A percentile compares a stretch with the other conserved stretches of the same genome.
Evolutionary conservation across 2,888 invertebrate genomes (phyloP).

Genomic region (Noctua pronuba): DNA sequence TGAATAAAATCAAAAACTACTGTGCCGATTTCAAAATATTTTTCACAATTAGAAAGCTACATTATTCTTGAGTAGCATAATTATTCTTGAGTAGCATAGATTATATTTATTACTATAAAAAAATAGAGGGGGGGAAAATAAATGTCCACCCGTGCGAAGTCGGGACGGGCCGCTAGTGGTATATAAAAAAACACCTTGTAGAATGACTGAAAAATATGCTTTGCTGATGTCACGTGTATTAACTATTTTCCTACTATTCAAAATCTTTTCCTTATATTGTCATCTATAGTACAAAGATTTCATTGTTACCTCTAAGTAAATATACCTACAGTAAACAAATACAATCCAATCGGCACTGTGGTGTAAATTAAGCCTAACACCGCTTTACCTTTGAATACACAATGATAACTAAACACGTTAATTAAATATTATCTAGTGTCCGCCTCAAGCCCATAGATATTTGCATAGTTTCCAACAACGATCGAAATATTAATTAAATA

Average conservation of each 20-base stretch:
- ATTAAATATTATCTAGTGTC: slow-evolving; percentile 31
- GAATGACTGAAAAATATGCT: background rate
- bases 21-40: too few species aligned
- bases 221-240: too few species aligned
- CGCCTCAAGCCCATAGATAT: slow-evolving; percentile 1
- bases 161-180: too few species aligned
- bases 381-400: slow-evolving; percentile 31
- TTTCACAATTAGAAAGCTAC: too few species aligned
- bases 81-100: too few species aligned
- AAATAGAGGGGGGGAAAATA: too few species aligned
- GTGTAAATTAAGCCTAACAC: slow-evolving; percentile 27
- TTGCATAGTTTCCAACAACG: slow-evolving; percentile 7
- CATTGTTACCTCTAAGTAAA: slow-evolving; percentile 25
- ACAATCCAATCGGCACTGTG: slow-evolving; percentile 4
- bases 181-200: too few species aligned
- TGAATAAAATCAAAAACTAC: too few species aligned
- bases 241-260: background rate
- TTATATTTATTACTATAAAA: too few species aligned
- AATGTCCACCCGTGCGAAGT: too few species aligned
- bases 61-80: too few species aligned
- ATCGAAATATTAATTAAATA: background rate
- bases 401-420: slow-evolving; percentile 39
- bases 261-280: slow-evolving; percentile 1
- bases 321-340: slow-evolving; percentile 4
- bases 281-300: background rate